phyloP scores from a whole-genome alignment of 92 coral and sea anemone species.

The Phymanthus crucifer region DNA sequence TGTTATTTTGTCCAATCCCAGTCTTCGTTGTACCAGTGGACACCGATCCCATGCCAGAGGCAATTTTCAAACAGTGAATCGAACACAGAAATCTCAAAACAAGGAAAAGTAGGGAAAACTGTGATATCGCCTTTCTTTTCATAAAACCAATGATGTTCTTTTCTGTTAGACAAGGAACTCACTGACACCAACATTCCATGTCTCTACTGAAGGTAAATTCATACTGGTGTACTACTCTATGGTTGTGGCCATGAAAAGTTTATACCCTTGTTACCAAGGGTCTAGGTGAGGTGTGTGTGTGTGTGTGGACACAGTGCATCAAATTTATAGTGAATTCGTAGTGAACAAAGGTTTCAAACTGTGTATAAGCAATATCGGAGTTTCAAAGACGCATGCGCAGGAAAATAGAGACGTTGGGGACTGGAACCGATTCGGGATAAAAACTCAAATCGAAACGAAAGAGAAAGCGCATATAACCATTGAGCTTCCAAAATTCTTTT shows the following conservation, averaged over 20 bases:
- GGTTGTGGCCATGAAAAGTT: too few relatives aligned
- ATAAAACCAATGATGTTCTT: too few relatives aligned
- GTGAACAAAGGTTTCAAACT: too few relatives aligned
- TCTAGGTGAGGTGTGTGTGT: background rate
- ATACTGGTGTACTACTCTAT: too few relatives aligned
- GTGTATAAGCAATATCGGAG: background rate
- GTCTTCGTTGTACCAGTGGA: too few relatives aligned
- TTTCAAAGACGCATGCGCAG: background rate
- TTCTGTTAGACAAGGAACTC: too few relatives aligned
- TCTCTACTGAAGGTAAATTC: too few relatives aligned
- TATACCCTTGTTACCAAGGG: background rate
- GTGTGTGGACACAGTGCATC: background rate
- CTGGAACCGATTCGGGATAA: constrained; percentile 5
- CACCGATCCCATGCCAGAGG: too few relatives aligned
- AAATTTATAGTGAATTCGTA: too few relatives aligned
- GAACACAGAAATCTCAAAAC: background rate
- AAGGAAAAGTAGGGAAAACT: background rate
- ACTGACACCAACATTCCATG: too few relatives aligned
- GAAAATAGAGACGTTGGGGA: background rate
- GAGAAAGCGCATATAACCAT: background rate
- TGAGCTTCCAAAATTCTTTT: background rate
- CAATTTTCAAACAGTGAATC: background rate
- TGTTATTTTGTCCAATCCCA: too few relatives aligned
- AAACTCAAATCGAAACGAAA: background rate
- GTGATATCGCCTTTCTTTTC: background rate